Evolutionary conservation across 1,140 invertebrate species (phyloP), one percentile per base, ranked within the genome.

Genomic region (Tribolium madens): DNA sequence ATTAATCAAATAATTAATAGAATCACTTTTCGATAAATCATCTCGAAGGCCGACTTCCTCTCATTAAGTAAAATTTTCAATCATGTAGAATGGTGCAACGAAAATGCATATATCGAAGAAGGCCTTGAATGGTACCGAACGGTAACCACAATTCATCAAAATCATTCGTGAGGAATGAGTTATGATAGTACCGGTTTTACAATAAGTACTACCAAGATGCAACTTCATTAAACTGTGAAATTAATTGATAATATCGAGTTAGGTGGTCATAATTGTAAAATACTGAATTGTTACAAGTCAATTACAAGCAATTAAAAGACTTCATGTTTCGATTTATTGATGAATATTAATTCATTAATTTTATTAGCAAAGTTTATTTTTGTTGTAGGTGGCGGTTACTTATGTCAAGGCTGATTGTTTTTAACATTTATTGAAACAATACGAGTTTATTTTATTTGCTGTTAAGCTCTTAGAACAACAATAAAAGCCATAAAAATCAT

Each of bases 1-100:
- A 53, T 15, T 60, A 60, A 60, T 60, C 13, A 42, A 42, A 10
- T 42, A 42, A 42, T 42, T 42, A 42, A 42, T 42, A 42, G 36
- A 42, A 42, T 42, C 36, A 26, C 9, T 42, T 42, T 9, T 42
- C 36, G 36, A 42, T 42, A 42, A 42, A 42, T 42, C 36, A 42
- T 42, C 36, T 36, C 2, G 36, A 42, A 42, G 36, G 36, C 9
- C 21, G 3, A n/a, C n/a, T n/a, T n/a, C n/a, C n/a, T n/a, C n/a
- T 26, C 9, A 36, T 4, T 42, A 10, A 42, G 36, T 42, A 42
- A 42, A 42, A 42, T 10, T 42, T 42, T 42, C 36, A 42, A 10
- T 42, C 7, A 42, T 10, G 6, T 42, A 42, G 36, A 42, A 42
- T 42, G 36, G 36, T 42, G 36, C 36, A 42, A 9, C 36, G n/a